Base-by-base conservation (phyloP, 2,797 vertebrate species). In the Anguilla obscura region DNA sequence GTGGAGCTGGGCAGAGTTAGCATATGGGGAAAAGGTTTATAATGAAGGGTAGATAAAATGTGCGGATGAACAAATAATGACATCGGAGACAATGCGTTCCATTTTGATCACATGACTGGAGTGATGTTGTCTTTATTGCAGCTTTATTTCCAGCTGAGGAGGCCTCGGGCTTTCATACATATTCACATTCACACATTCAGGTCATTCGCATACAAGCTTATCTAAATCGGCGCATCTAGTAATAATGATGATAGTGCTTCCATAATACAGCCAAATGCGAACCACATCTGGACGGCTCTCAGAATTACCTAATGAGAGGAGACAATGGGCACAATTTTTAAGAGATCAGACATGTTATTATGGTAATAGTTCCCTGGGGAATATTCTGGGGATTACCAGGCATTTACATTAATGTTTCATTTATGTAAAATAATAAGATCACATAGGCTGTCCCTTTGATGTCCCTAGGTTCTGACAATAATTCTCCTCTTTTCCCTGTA, bases 271-370 rank as follows among this genome's bases (percentile, higher is more conserved):
- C 18, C 45, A 21, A 48, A n/a, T 48, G n/a, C 7, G 7, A 50
- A 50, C 18, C 40, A n/a, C 8, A 82, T 82, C 45, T 82, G 21
- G 18, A 82, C 45, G 9, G 79, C 9, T 27, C 24, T 50, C 79
- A 3, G 45, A 48, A 82, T 82, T 9, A n/a, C 50, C 45, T 50
- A 82, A 50, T 24, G 21, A 45, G 18, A 48, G 24, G 79, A 82
- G 24, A 50, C 45, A 48, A 50, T 50, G 45, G 45, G 21, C 79
- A 14, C 45, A 82, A 2, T 24, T 40, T 21, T 21, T 80, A 80
- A 80, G 36, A 45, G 76, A 80, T 82, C 40, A 82, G 79, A n/a
- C 79, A 82, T 82, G 79, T 50, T n/a, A 82, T 82, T 50, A 82
- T 82, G 21, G 21, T 82, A 50, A 82, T 50, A 45, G 40, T 21